A percentile compares a stretch with the other conserved stretches of the same genome.
These are phyloP conservation scores for Rhizoglyphus robini DNA, from an alignment of 1,140 invertebrate species.

Conservation along the genomic window DNA sequence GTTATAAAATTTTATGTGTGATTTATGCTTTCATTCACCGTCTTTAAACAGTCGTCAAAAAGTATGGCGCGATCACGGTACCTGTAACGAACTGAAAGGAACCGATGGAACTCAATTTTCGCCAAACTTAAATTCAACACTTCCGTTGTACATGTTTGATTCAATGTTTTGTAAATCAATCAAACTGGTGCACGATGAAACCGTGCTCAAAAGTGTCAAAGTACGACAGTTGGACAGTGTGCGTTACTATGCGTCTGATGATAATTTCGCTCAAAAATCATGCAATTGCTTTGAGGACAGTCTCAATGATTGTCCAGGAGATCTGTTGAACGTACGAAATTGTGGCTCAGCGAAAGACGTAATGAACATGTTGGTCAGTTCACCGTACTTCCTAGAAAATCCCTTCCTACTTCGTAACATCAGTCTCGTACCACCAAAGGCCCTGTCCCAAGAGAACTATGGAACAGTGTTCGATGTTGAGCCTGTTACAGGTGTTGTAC, in stretches of 20 bases:
- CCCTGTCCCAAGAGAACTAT: not conserved
- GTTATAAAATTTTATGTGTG: too few relatives aligned
- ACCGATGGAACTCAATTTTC: constrained; percentile 19
- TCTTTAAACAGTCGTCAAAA: not conserved
- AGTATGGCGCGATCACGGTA: not conserved
- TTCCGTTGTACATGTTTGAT: not conserved
- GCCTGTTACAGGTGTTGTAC: not conserved
- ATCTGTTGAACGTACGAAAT: not conserved
- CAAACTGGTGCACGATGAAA: constrained; percentile 43
- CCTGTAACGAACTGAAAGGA: constrained; percentile 13
- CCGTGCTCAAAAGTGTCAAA: constrained; percentile 41
- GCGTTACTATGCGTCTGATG: constrained; percentile 1
- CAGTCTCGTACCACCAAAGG: not conserved
- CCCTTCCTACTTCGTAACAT: not conserved
- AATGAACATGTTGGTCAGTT: not conserved
- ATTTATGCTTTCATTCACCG: too few relatives aligned
- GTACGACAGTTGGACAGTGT: not conserved
- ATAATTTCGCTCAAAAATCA: not conserved
- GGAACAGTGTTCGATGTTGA: constrained; percentile 13
- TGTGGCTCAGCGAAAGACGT: not conserved
- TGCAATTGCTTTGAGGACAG: not conserved
- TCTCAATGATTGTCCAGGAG: not conserved
- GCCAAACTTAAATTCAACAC: not conserved
- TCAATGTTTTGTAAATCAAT: constrained; percentile 40
- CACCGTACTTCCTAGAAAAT: not conserved